phyloP scores from a whole-genome alignment of 1,140 invertebrate species.

The Diabrotica undecimpunctata region DNA sequence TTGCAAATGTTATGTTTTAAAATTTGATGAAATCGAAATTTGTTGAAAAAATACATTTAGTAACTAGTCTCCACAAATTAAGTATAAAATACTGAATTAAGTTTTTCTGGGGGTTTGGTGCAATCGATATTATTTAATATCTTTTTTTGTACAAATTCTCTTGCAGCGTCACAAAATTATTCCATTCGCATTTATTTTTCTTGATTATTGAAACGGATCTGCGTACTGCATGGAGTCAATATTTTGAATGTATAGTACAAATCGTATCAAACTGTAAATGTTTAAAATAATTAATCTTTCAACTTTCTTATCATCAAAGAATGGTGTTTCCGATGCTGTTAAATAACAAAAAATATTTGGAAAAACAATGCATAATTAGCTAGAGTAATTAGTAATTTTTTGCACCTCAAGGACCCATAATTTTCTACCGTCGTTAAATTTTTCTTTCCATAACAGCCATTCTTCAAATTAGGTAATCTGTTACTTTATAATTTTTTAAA shows the following conservation, averaged over 20 bases:
- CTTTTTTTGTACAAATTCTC: constrained; percentile 7
- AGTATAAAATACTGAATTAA: not conserved
- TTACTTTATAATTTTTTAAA: too few relatives aligned
- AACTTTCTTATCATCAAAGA: too few relatives aligned
- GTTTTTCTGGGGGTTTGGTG: constrained; percentile 6
- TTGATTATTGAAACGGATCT: not conserved
- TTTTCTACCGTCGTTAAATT: too few relatives aligned
- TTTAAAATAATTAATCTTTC: constrained; percentile 14
- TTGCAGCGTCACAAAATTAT: constrained; percentile 7
- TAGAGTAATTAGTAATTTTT: too few relatives aligned
- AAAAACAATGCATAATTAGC: too few relatives aligned
- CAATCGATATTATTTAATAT: constrained; percentile 11
- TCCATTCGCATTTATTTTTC: constrained; percentile 6
- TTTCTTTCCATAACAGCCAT: too few relatives aligned
- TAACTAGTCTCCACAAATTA: not conserved
- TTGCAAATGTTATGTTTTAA: not conserved
- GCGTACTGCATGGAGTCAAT: constrained; percentile 3
- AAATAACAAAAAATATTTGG: too few relatives aligned
- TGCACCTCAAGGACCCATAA: too few relatives aligned
- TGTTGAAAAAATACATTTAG: not conserved
- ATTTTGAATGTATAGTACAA: constrained; percentile 23
- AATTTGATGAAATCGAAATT: not conserved
- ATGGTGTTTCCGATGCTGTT: too few relatives aligned
- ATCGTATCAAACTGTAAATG: constrained; percentile 13
- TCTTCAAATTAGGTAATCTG: too few relatives aligned